Base-by-base conservation (phyloP, 53 echinoderm and acorn worm species). In the Arbacia lixula region DNA sequence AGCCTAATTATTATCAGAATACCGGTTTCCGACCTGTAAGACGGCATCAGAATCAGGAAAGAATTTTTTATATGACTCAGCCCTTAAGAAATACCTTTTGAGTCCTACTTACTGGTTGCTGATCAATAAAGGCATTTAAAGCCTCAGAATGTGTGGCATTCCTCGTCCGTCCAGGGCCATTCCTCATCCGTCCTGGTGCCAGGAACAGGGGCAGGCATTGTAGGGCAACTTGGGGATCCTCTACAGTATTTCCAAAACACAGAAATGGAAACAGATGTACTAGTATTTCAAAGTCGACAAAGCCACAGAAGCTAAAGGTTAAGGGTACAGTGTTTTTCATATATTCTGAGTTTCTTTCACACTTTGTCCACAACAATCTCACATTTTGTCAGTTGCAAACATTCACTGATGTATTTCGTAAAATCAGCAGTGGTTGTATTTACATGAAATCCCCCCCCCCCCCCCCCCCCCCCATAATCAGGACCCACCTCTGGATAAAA, bases 91-190 rank as follows among this genome's bases (percentile, higher is more conserved):
- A 60, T 60, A 60, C 60, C 60, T 85, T 16, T 46, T 24, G 63
- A 6, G 71, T 41, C 54, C 66, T 66, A 30, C 86, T 77, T 79
- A 77, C 77, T 50, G 85, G 91, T 62, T 84, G 53, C 30, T 83
- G 43, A 84, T 84, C 91, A 57, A 91, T 77, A 58, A 91, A 91
- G 16, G 91, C 42, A 17, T 71, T 60, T 26, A 91, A 66, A 3
- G 85, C 84, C 52, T 91, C 88, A 3, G 56, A 53, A 53, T 46
- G 72, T 60, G 83, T 87, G 39, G 91, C 91, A 51, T 60, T 62
- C 25, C 79, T 78, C 43, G 35, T 66, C 67, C 85, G 85, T 19
- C 85, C 89, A 20, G 39, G 37, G 38, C 30, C 12, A 6, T 85
- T 89, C 60, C 41, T 81, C 29, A 90, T 72, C 43, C 73, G 50